Evolutionary conservation across 2,113 vertebrate genomes (phyloP), one percentile per base, ranked within the genome.

Genomic region (Pycnonotus jocosus): DNA sequence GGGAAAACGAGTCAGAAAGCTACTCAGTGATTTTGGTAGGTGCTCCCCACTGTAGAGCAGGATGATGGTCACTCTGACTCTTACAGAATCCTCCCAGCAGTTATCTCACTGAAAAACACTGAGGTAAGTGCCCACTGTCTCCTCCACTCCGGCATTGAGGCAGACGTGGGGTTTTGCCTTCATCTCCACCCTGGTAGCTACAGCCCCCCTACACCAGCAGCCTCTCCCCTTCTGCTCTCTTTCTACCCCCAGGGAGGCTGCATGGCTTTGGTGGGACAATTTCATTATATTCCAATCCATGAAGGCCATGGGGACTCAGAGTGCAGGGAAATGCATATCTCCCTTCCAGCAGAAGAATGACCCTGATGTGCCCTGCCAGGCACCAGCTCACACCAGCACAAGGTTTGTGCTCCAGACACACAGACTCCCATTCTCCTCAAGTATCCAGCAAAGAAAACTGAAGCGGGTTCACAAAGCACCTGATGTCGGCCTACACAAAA

Each of bases 181-280:
- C 5, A 37, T 30, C 44, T 7, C 6, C 37, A 33, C 5, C 7
- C 50, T 9, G 3, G n/a, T 19, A 20, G 45, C 58, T 60, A n/a
- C 42, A 72, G 58, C 3, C 15, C 33, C 21, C 0, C 0, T 0
- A 6, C 54, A 28, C 0, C 0, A 47, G 18, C 44, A 62, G 30
- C 20, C 35, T 71, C 23, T 35, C 28, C 4, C 6, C 11, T 47
- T 60, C 71, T 14, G 3, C 30, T 86, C 62, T 48, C 78, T 40
- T 77, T 44, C 30, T 53, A 12, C 6, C 5, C 8, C 19, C 6
- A 0, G 11, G 31, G 44, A 6, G 7, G 45, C n/a, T 83, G 37
- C 31, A 30, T 21, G 51, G 40, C 78, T 60, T 62, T 27, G 9
- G n/a, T 48, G 71, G 71, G 76, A 73, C 0, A 1, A 30, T 61